Percentiles rank a stretch among this genome's conserved stretches.
phyloP scores from a whole-genome alignment of 2,888 invertebrate species.

The Sinotaia quadrata region DNA sequence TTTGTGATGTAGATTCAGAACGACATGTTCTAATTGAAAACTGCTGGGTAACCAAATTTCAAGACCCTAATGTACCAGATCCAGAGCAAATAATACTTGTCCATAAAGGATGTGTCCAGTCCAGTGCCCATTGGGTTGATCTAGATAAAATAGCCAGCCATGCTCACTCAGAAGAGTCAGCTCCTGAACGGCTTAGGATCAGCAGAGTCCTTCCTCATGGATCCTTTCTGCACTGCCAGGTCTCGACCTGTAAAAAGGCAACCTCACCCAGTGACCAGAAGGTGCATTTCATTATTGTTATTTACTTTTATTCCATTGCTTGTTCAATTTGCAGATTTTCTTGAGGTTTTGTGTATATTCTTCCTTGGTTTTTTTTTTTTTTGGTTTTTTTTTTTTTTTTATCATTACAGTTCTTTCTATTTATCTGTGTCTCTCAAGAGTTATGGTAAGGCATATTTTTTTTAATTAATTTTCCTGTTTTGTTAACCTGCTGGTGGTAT shows the following conservation, averaged over 20 bases:
- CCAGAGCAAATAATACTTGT: conserved; percentile 21
- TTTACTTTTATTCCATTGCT: background rate
- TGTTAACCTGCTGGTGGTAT: too few species aligned
- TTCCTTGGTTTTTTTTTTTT: background rate
- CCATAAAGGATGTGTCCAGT: conserved; percentile 30
- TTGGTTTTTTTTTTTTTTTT: too few species aligned
- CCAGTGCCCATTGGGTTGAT: background rate
- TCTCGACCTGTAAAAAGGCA: conserved; percentile 65
- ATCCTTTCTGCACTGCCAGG: conserved; percentile 66
- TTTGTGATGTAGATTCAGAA: conserved; percentile 25
- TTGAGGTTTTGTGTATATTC: background rate
- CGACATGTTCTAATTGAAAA: conserved; percentile 32
- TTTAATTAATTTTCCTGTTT: too few species aligned
- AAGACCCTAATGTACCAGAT: conserved; percentile 11
- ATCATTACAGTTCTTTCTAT: too few species aligned
- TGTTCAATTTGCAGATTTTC: background rate
- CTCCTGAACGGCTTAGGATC: conserved; percentile 34
- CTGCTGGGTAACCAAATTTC: conserved; percentile 36
- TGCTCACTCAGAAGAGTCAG: conserved; percentile 24
- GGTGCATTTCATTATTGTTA: background rate
- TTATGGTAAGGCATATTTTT: too few species aligned
- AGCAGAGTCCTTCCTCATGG: conserved; percentile 1
- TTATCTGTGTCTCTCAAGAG: too few species aligned
- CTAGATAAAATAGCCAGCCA: background rate
- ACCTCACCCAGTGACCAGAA: conserved; percentile 7